Evolutionary conservation across 2,888 invertebrate species (phyloP), one percentile per base, ranked within the genome.

Genomic region (Drosophila melanosoma): DNA sequence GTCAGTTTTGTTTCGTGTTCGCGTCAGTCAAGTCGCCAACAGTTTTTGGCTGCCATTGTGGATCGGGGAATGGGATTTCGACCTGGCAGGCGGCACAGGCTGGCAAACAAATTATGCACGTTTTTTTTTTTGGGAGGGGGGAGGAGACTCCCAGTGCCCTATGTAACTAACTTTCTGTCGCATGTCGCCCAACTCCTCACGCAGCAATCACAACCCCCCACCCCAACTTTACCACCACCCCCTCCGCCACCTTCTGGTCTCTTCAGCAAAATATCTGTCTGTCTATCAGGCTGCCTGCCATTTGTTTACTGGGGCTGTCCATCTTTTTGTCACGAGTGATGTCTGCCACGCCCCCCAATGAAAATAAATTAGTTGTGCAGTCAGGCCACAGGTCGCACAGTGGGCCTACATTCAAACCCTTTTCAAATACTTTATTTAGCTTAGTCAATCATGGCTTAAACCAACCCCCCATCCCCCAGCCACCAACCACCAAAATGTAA

Each of bases 1-100:
- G 84, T 88, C 88, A 85, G 79, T 78, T 85, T 86, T 78, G 83
- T 84, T 84, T 84, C 87, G 87, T 83, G 83, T 87, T 72, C 71
- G 74, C 76, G 84, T 84, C 84, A 84, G 81, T 84, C 84, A 84
- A 85, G 82, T 70, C 71, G 73, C 68, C 80, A 83, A 83, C 80
- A 74, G 69, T 82, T 82, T 82, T 73, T 69, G 33, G 35, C 20
- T 48, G 61, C 53, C 38, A 17, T 32, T 49, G 60, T 40, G 53
- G 17, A n/a, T 57, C 52, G 33, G 64, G 53, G 68, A 57, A 71
- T 74, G 60, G 49, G 51, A 67, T 60, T 74, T 58, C 60, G 74
- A 79, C 66, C 76, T 68, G 73, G 78, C 73, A 68, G 48, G 48
- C 57, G 53, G 54, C 35, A 59, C 42, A 63, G 59, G 35, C 76